These are phyloP conservation scores for Salpingus planirostris DNA, from an alignment of 2,888 invertebrate species.

Conservation along the genomic window DNA sequence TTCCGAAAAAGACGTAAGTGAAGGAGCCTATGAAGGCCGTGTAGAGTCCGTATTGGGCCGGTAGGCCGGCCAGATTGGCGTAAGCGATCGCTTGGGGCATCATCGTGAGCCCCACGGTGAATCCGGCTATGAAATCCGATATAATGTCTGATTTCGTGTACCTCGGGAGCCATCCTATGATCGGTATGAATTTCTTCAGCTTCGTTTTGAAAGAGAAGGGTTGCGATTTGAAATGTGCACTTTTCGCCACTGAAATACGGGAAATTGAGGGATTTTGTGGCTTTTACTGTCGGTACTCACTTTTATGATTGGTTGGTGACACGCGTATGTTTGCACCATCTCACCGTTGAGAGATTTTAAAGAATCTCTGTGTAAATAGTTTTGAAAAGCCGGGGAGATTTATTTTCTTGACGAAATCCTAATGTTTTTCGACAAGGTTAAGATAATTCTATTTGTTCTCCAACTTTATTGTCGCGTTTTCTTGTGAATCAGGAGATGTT, in stretches of 20 bases:
- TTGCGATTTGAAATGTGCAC: not conserved
- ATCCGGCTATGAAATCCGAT: slow-evolving; percentile 78
- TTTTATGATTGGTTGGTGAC: too few species aligned
- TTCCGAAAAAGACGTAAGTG: slow-evolving; percentile 79
- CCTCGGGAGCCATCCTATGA: slow-evolving; percentile 53
- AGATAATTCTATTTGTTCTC: too few species aligned
- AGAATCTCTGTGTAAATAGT: too few species aligned
- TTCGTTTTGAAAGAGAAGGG: slow-evolving; percentile 2
- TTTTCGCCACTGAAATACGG: slow-evolving; percentile 5
- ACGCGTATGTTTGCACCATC: too few species aligned
- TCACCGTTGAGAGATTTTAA: too few species aligned
- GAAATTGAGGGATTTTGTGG: too few species aligned
- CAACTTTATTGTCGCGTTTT: too few species aligned
- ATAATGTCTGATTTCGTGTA: slow-evolving; percentile 61
- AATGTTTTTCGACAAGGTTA: too few species aligned
- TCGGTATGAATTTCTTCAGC: slow-evolving; percentile 26
- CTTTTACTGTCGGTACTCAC: too few species aligned
- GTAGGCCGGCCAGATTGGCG: slow-evolving; percentile 74
- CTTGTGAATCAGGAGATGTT: too few species aligned
- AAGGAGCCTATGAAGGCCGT: slow-evolving; percentile 85
- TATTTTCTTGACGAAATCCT: too few species aligned
- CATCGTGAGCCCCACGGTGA: slow-evolving; percentile 83
- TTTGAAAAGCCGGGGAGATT: too few species aligned
- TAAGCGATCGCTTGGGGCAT: slow-evolving; percentile 92
- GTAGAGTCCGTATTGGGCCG: slow-evolving; percentile 87